These are phyloP conservation scores for Uloborus diversus DNA, from an alignment of 1,140 invertebrate genomes.

Conservation along the genomic window DNA sequence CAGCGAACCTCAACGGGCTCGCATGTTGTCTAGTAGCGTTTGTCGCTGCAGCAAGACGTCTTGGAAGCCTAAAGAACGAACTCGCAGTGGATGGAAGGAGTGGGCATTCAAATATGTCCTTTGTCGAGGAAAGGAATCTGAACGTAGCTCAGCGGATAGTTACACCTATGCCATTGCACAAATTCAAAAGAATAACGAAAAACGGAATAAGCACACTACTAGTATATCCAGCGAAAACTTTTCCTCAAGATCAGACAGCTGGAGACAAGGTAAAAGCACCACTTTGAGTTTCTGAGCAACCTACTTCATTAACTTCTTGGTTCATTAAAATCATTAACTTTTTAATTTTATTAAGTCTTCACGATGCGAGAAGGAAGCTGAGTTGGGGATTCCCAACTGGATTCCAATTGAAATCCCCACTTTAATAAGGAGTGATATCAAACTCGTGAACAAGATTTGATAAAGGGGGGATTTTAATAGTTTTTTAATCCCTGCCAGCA, in stretches of 20 bases:
- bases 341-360: too few relatives aligned
- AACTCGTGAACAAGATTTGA: too few relatives aligned
- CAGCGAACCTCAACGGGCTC: background rate
- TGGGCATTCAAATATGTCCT: slow-evolving; percentile 56
- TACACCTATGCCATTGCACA: slow-evolving; percentile 84
- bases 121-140: slow-evolving; percentile 10
- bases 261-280: slow-evolving; percentile 70
- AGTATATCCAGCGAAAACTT: slow-evolving; percentile 86
- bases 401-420: too few relatives aligned
- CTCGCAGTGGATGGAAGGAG: slow-evolving; percentile 54
- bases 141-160: slow-evolving; percentile 65
- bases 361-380: too few relatives aligned
- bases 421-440: too few relatives aligned
- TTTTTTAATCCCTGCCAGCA: too few relatives aligned
- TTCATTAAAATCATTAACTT: too few relatives aligned
- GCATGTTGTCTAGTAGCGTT: slow-evolving; percentile 1
- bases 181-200: slow-evolving; percentile 68
- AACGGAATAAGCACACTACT: slow-evolving; percentile 70
- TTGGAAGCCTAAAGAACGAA: slow-evolving; percentile 3
- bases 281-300: too few relatives aligned
- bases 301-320: too few relatives aligned
- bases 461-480: too few relatives aligned
- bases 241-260: slow-evolving; percentile 82
- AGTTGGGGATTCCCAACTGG: too few relatives aligned
- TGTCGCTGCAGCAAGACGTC: slow-evolving; percentile 37